Percentiles rank a stretch among this genome's conserved stretches.
phyloP scores from a whole-genome alignment of 2,888 invertebrate genomes.

The Onchidella celtica region DNA sequence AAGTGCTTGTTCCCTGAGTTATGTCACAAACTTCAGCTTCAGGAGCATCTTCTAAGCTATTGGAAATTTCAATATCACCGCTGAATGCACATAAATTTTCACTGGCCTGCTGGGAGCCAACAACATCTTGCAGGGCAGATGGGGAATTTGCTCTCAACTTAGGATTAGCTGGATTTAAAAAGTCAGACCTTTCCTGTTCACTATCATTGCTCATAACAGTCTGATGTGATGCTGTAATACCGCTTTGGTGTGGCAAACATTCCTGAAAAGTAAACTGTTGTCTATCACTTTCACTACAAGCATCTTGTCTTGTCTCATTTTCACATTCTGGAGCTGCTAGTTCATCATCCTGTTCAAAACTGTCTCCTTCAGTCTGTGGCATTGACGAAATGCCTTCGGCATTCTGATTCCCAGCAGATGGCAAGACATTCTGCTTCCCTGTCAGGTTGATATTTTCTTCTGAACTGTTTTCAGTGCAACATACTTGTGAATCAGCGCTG shows the following conservation, averaged over 20 bases:
- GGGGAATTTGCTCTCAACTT: neutral
- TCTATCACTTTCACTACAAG: constrained; percentile 46
- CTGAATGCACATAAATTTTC: neutral
- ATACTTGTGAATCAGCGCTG: neutral
- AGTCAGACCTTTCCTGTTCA: neutral
- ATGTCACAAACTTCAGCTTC: constrained; percentile 40
- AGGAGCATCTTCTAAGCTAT: constrained; percentile 32
- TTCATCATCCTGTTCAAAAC: constrained; percentile 48
- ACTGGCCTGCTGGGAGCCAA: neutral
- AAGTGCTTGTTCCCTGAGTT: neutral
- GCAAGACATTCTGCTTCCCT: neutral
- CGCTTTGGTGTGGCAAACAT: neutral
- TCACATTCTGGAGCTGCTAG: constrained; percentile 43
- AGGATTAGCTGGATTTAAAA: neutral
- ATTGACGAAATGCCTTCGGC: neutral
- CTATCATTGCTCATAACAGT: neutral
- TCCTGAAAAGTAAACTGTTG: constrained; percentile 25
- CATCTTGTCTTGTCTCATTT: constrained; percentile 10
- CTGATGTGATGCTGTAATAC: neutral
- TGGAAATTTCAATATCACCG: constrained; percentile 31
- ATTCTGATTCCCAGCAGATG: neutral
- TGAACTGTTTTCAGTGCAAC: neutral
- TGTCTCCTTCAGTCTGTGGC: constrained; percentile 10
- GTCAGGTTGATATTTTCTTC: neutral
- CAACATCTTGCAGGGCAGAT: neutral